phyloP scores from a whole-genome alignment of 2,113 vertebrate genomes.

The Ageneiosus marmoratus region DNA sequence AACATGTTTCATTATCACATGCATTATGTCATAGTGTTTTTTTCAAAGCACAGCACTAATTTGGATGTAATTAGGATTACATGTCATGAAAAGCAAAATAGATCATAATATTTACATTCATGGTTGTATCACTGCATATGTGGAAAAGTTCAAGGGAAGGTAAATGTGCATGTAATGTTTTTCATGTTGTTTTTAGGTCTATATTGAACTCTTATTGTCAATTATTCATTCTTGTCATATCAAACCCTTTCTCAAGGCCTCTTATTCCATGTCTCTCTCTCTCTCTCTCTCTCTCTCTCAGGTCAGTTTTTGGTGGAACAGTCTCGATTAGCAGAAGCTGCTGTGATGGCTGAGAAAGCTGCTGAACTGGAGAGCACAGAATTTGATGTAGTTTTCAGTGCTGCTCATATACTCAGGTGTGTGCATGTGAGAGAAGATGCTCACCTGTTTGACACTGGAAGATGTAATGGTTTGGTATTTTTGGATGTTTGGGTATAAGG shows the following conservation, averaged over 20 bases:
- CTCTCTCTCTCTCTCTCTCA: slow-evolving; percentile 53
- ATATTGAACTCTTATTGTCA: not conserved
- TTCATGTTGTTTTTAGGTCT: not conserved
- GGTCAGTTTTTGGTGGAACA: slow-evolving; percentile 96
- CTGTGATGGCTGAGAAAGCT: slow-evolving; percentile 91
- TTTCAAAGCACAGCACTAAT: not conserved
- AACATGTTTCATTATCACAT: not conserved
- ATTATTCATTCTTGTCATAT: not conserved
- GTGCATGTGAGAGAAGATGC: slow-evolving; percentile 10
- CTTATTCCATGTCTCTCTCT: not conserved
- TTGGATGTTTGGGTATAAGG: not conserved
- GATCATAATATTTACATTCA: not conserved
- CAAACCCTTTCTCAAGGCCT: not conserved
- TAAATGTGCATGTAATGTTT: not conserved
- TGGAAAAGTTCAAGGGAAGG: not conserved
- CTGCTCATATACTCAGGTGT: slow-evolving; percentile 97
- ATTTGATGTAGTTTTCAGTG: slow-evolving; percentile 96
- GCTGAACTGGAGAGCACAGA: slow-evolving; percentile 86
- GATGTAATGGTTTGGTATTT: not conserved
- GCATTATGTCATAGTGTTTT: not conserved
- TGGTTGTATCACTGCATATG: not conserved
- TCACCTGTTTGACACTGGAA: not conserved
- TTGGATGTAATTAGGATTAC: not conserved
- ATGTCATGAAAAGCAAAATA: not conserved
- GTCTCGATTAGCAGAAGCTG: slow-evolving; percentile 86